Percentiles rank a stretch among this genome's conserved stretches.
phyloP scores from a whole-genome alignment of 2,888 invertebrate species.

The Papilio protenor region DNA sequence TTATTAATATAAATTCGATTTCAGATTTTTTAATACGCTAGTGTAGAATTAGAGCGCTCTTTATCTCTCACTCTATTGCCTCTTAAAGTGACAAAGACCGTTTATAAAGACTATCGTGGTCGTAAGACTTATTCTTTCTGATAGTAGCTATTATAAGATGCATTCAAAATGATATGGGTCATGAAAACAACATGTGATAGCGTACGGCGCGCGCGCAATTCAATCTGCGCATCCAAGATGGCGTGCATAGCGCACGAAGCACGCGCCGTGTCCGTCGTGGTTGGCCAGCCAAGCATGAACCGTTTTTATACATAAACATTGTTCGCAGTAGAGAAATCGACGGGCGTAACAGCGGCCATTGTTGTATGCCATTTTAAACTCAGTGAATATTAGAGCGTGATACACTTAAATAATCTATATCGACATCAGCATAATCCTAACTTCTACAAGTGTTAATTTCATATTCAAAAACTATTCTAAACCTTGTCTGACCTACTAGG shows the following conservation, averaged over 20 bases:
- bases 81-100: background rate
- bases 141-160: background rate
- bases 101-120: background rate
- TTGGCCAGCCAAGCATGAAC: slow-evolving; percentile 73
- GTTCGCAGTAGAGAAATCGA: slow-evolving; percentile 82
- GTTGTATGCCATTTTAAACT: slow-evolving; percentile 76
- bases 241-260: slow-evolving; percentile 65
- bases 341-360: slow-evolving; percentile 80
- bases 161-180: slow-evolving; percentile 19
- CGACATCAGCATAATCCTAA: slow-evolving; percentile 51
- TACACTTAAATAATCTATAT: slow-evolving; percentile 71
- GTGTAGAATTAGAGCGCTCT: too few relatives aligned
- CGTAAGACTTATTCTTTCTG: background rate
- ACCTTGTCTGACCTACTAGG: too few relatives aligned
- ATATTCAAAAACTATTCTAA: background rate
- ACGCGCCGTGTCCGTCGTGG: slow-evolving; percentile 79
- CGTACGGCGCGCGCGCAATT: slow-evolving; percentile 69
- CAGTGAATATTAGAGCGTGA: slow-evolving; percentile 81
- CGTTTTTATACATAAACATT: slow-evolving; percentile 81
- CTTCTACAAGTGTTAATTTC: background rate
- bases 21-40: too few relatives aligned
- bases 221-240: slow-evolving; percentile 80
- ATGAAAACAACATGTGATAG: slow-evolving; percentile 42
- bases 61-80: too few relatives aligned
- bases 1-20: too few relatives aligned